These are phyloP conservation scores for Leptinotarsa lineolata DNA, from an alignment of 1,140 invertebrate genomes.

Conservation along the genomic window DNA sequence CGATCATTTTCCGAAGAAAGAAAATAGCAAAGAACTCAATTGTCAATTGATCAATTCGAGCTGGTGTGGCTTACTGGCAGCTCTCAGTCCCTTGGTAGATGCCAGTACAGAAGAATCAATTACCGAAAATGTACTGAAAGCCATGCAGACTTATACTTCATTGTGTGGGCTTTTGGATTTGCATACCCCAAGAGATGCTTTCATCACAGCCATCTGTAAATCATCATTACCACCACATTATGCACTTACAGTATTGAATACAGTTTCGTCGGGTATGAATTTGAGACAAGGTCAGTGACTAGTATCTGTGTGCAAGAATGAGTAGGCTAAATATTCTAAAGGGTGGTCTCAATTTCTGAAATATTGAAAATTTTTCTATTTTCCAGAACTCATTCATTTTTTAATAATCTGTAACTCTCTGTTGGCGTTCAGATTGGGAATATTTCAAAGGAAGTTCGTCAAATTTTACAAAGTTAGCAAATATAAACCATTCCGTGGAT, in stretches of 20 bases:
- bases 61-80: slow-evolving; percentile 92
- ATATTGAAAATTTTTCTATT: no score
- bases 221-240: slow-evolving; percentile 94
- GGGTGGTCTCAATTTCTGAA: no score
- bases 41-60: slow-evolving; percentile 89
- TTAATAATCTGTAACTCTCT: no score
- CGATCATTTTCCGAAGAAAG: slow-evolving; percentile 46
- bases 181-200: slow-evolving; percentile 82
- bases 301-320: no score
- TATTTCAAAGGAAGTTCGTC: no score
- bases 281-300: slow-evolving; percentile 46
- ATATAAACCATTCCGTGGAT: no score
- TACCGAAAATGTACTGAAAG: slow-evolving; percentile 87
- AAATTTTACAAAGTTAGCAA: no score
- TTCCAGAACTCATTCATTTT: no score
- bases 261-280: slow-evolving; percentile 60
- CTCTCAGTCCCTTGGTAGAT: slow-evolving; percentile 88
- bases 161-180: slow-evolving; percentile 77
- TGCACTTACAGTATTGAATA: slow-evolving; percentile 83
- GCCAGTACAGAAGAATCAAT: slow-evolving; percentile 92
- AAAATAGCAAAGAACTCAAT: slow-evolving; percentile 65
- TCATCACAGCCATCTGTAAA: slow-evolving; percentile 92
- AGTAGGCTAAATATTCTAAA: no score
- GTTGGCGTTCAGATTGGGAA: no score
- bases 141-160: slow-evolving; percentile 85